Evolutionary conservation across 37 sponge, comb jelly and placozoan genomes (phyloP).

Genomic region (Cladorhizidae sp.): DNA sequence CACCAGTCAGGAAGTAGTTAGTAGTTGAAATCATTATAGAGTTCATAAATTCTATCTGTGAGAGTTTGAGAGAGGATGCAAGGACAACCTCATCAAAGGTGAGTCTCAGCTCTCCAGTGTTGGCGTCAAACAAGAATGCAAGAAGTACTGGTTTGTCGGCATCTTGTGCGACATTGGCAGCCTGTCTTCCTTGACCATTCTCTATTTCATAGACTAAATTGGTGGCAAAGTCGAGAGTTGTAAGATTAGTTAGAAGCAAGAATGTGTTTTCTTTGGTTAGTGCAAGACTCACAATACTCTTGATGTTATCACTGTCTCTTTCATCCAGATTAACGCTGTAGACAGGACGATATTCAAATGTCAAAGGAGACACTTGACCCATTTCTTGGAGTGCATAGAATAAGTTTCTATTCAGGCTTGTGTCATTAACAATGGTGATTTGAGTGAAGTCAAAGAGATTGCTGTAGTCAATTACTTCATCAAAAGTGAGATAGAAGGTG

Average conservation of each 20-base stretch:
- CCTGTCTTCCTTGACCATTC: slow-evolving; percentile 41
- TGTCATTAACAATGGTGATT: slow-evolving; percentile 63
- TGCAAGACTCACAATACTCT: slow-evolving; percentile 74
- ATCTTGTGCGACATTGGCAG: slow-evolving; percentile 45
- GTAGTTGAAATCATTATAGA: slow-evolving; percentile 4
- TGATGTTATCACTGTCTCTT: slow-evolving; percentile 69
- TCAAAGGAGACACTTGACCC: slow-evolving; percentile 36
- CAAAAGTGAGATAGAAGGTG: slow-evolving; percentile 70
- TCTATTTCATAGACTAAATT: slow-evolving; percentile 24
- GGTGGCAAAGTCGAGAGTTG: slow-evolving; percentile 58
- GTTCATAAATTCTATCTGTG: slow-evolving; percentile 45
- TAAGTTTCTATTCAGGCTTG: slow-evolving; percentile 16
- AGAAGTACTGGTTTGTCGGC: slow-evolving; percentile 43
- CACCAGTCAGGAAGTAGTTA: slow-evolving; percentile 52
- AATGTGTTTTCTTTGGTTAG: slow-evolving; percentile 51
- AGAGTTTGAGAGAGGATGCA: slow-evolving; percentile 58
- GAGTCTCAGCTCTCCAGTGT: slow-evolving; percentile 56
- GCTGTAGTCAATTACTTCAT: slow-evolving; percentile 84
- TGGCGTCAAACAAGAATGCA: slow-evolving; percentile 66
- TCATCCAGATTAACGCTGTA: slow-evolving; percentile 55
- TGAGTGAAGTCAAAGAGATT: slow-evolving; percentile 66
- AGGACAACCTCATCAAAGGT: slow-evolving; percentile 78
- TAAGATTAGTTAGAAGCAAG: slow-evolving; percentile 54
- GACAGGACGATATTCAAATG: slow-evolving; percentile 44
- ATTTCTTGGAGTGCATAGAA: slow-evolving; percentile 41